Evolutionary conservation across 2,113 vertebrate genomes (phyloP), one percentile per base, ranked within the genome.

Genomic region (Grammomys surdaster): DNA sequence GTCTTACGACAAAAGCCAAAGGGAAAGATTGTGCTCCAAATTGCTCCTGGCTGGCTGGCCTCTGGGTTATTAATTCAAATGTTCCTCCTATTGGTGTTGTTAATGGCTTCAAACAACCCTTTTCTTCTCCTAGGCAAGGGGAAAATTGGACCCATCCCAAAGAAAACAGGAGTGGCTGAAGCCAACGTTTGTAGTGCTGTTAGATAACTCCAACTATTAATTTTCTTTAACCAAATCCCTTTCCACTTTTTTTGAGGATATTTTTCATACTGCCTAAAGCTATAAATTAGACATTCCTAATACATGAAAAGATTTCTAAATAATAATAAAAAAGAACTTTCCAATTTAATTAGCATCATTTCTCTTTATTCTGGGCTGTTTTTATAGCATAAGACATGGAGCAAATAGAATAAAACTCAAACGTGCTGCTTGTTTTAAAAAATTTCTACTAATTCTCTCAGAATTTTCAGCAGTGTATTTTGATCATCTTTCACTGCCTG

Each of bases 101-200:
- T 97, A 97, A 98, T 96, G 96, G 91, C 97, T 97, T 98, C 98
- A 97, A 97, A 97, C 96, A 97, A 95, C 90, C 97, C 96, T 94
- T 95, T 95, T 96, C 96, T 97, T 93, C 97, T 97, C 97, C 97
- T 93, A 95, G 82, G 96, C 93, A 93, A 96, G 92, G 91, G 93
- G 60, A 96, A 96, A 95, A 72, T 16, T 97, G 97, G 98, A 96
- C 70, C 22, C 17, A 3, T 81, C 96, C 97, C 98, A 98, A 97
- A 91, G 63, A 94, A 97, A 98, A 98, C 11, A 98, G 96, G 97
- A 96, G 97, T 97, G 97, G 97, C 97, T 86, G 96, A 77, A 97
- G 97, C 97, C 97, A 97, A 96, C 87, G 89, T 96, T 94, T 92
- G 88, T 95, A 96, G 95, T 93, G 88, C 95, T 95, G 95, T 96